A percentile compares a stretch with the other conserved stretches of the same genome.
phyloP scores from a whole-genome alignment of 1,140 invertebrate species.

The Pissodes strobi region DNA sequence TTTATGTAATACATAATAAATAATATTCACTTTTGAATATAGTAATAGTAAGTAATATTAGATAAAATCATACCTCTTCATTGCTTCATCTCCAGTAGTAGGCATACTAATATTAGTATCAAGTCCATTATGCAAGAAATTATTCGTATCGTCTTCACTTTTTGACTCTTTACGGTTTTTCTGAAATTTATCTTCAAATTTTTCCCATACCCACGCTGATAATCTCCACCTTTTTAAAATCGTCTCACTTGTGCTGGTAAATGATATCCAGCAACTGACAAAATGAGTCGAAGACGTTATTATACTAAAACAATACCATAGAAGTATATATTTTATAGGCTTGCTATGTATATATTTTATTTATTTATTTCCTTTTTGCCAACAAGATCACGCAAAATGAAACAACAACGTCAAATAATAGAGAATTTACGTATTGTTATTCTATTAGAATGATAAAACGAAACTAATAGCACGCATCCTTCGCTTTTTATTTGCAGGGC shows the following conservation, averaged over 20 bases:
- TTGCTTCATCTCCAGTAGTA: conserved; percentile 89
- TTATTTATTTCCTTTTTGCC: no score
- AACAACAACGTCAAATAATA: not conserved
- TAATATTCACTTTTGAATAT: no score
- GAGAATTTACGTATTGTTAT: no score
- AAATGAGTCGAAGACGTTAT: conserved; percentile 46
- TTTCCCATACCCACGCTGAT: conserved; percentile 51
- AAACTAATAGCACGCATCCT: no score
- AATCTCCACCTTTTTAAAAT: conserved; percentile 48
- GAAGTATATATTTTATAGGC: no score
- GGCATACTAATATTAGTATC: conserved; percentile 83
- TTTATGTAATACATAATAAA: no score
- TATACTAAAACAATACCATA: conserved; percentile 38
- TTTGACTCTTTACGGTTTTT: conserved; percentile 38
- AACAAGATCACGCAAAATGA: no score
- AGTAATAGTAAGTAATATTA: no score
- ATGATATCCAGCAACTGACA: conserved; percentile 41
- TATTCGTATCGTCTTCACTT: conserved; percentile 34
- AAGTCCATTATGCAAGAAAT: conserved; percentile 61
- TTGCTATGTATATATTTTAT: no score
- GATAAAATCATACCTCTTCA: conserved; percentile 73
- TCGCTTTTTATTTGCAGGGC: no score
- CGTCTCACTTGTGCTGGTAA: conserved; percentile 42
- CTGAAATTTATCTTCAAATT: conserved; percentile 49
- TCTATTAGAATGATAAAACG: no score